Base-by-base conservation (phyloP, 1,140 invertebrate species). In the Drosophila sucinea region DNA sequence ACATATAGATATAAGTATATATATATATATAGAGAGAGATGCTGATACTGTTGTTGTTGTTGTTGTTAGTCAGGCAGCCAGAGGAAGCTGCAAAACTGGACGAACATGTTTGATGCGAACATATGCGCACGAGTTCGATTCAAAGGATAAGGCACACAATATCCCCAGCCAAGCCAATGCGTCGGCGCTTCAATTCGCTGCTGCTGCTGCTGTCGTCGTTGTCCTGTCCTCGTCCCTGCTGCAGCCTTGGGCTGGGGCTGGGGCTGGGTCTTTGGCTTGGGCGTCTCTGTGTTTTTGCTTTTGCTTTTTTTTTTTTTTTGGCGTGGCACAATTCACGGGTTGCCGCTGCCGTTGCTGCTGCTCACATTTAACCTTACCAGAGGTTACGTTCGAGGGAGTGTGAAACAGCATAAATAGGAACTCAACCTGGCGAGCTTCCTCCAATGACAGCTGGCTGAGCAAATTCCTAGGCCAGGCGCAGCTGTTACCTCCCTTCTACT, bases 301-400 rank as follows among this genome's bases (percentile, higher is more conserved):
- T 17, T 17, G 17, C 17, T 38, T 38, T 3, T 38, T 38, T 3
- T 10, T 73, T 57, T 71, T 65, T 71, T 62, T 69, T 76, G 67
- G 67, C 76, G 65, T 80, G 73, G 81, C 81, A 76, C 81, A 80
- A 73, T 83, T 83, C 81, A 82, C 78, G 82, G 62, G 58, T 58
- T 64, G 38, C 35, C 33, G 60, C 29, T 4, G 55, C 10, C 25
- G 4, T 8, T 17, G 17, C 17, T 17, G 17, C 55, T 74, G 81
- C 63, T 81, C 70, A 81, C 78, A 84, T 85, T 85, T 85, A 85
- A 85, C 81, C 81, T 85, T 86, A 86, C 67, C 66, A 85, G 86
- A 85, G 81, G 81, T 85, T 85, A 85, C 74, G 66, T 67, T 74
- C 35, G 62, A 51, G 71, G n/a, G 71, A 60, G 71, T 60, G 51